A percentile compares a stretch with the other conserved stretches of the same genome.
phyloP scores from a whole-genome alignment of 2,113 vertebrate species.

The Hystrix brachyura region DNA sequence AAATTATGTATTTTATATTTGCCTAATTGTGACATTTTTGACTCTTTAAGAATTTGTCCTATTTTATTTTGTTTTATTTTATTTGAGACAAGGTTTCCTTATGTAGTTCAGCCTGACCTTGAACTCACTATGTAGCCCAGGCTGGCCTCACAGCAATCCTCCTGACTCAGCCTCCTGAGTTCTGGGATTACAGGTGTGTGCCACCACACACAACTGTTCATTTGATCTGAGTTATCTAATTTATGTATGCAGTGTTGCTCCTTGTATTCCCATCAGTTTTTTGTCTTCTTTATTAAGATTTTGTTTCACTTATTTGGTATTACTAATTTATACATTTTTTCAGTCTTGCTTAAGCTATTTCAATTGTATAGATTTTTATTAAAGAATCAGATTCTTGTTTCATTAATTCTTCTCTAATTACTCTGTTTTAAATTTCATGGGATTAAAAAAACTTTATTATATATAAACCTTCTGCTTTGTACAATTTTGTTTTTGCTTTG shows the following conservation, averaged over 20 bases:
- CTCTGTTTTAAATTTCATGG: neutral
- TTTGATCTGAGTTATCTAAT: too few species aligned
- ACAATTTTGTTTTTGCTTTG: neutral
- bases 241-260: neutral
- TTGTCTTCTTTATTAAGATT: neutral
- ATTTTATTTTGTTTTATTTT: too few species aligned
- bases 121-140: too few species aligned
- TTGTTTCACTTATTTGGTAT: neutral
- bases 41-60: neutral
- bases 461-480: neutral
- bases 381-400: neutral
- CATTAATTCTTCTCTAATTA: neutral
- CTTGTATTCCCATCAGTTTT: neutral
- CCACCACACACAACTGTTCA: too few species aligned
- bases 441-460: too few species aligned
- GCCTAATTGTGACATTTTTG: neutral
- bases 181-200: too few species aligned
- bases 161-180: too few species aligned
- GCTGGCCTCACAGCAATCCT: too few species aligned
- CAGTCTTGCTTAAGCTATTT: neutral
- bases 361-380: neutral
- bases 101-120: too few species aligned
- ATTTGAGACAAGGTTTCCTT: too few species aligned
- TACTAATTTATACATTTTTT: neutral
- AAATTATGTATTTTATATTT: neutral